Base-by-base conservation (phyloP, 2,888 invertebrate species). In the Lithophane ornitopus region DNA sequence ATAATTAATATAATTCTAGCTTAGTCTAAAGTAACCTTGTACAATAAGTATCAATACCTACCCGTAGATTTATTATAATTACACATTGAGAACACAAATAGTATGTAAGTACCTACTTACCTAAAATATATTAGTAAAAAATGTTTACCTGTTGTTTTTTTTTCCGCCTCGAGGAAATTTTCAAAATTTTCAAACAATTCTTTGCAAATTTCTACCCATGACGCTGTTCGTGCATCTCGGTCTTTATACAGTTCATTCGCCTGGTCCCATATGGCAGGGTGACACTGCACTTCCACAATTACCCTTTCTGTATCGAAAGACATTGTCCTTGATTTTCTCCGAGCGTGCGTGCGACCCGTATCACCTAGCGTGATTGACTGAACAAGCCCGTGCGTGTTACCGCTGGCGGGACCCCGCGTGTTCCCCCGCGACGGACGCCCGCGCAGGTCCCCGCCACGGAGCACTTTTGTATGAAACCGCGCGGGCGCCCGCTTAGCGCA, bases 201-300 rank as follows among this genome's bases (percentile, higher is more conserved):
- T 46, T 46, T 46, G 46, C 14, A 46, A 16, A 46, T 46, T 46
- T 82, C 79, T 71, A 78, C 49, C 66, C 74, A 80, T 77, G 79
- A 71, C 77, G 66, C 74, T 78, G 78, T 74, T 76, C 80, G 80
- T 76, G 80, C 82, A 49, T 49, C 49, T 49, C 49, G 19, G 76
- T 80, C 79, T 67, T 85, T 86, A 52, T 78, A 74, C 67, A 77
- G 77, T 80, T 81, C 84, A 80, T 84, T 82, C 59, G 80, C 78
- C 54, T 85, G 81, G 66, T 87, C 80, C 85, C 85, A 86, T 76
- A 87, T 77, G 65, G 85, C 87, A 71, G 81, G 82, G 80, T 82
- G 80, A 67, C 79, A 85, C 70, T 87, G 81, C 75, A 85, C 79
- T 46, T 65, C 82, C 70, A 84, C 82, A 74, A 86, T 84, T 78